Percentiles rank a stretch among this genome's conserved stretches.
phyloP scores from a whole-genome alignment of 2,888 invertebrate genomes.

The Lathronympha strigana region DNA sequence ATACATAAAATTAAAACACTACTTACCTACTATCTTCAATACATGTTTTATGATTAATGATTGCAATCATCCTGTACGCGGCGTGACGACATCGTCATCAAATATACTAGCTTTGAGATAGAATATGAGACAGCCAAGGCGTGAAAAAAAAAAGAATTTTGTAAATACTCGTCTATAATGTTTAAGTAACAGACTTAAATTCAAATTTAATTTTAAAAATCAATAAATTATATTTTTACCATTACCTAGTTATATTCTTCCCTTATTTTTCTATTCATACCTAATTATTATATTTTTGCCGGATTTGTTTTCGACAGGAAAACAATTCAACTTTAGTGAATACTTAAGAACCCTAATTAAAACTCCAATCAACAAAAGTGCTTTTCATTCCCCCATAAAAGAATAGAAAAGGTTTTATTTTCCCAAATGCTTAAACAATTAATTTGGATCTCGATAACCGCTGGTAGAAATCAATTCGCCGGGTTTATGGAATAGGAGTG shows the following conservation, averaged over 20 bases:
- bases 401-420: constrained; percentile 27
- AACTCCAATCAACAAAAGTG: constrained; percentile 22
- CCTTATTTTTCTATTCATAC: not conserved
- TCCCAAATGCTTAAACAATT: constrained; percentile 40
- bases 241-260: not conserved
- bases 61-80: no score
- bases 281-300: not conserved
- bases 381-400: constrained; percentile 19
- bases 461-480: constrained; percentile 44
- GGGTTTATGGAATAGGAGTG: constrained; percentile 36
- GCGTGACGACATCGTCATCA: no score
- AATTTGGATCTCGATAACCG: constrained; percentile 42
- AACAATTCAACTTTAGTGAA: constrained; percentile 4
- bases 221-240: no score
- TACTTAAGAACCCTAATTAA: constrained; percentile 22
- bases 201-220: no score
- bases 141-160: no score
- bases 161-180: no score
- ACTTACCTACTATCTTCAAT: no score
- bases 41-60: no score
- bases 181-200: no score
- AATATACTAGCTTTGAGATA: no score
- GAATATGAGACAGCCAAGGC: no score
- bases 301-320: constrained; percentile 12
- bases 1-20: no score